phyloP scores from a whole-genome alignment of 2,888 invertebrate species.

The Parnassius orleans region DNA sequence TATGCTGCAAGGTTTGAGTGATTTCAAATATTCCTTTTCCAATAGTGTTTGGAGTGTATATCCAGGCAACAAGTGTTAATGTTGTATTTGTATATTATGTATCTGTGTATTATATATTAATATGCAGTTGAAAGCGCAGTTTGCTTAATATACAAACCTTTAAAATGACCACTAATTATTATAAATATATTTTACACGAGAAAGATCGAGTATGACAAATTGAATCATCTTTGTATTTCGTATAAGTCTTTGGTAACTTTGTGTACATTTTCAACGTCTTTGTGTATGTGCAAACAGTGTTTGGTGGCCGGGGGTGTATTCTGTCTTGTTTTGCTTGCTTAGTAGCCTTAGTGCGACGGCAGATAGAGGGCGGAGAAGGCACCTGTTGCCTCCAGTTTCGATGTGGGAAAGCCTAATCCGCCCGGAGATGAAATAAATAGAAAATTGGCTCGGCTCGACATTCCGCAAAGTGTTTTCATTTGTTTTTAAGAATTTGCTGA shows the following conservation, averaged over 20 bases:
- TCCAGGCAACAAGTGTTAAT: too few species aligned
- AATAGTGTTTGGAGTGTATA: too few species aligned
- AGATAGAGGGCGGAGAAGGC: constrained; percentile 36
- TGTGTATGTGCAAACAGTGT: constrained; percentile 57
- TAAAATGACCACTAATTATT: too few species aligned
- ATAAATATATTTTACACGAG: background rate
- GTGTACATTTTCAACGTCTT: constrained; percentile 53
- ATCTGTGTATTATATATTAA: too few species aligned
- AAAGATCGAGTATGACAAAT: background rate
- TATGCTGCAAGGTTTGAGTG: too few species aligned
- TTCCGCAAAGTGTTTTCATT: constrained; percentile 42
- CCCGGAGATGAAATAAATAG: constrained; percentile 71
- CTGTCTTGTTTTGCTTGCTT: constrained; percentile 63
- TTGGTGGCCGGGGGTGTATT: constrained; percentile 49
- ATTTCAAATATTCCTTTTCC: too few species aligned
- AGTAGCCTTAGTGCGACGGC: constrained; percentile 36
- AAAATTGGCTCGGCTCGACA: constrained; percentile 51
- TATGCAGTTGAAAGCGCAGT: too few species aligned
- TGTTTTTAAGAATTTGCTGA: constrained; percentile 38
- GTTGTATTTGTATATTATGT: too few species aligned
- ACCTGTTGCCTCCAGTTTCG: constrained; percentile 70
- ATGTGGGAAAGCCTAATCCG: constrained; percentile 65
- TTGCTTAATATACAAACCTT: too few species aligned
- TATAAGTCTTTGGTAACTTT: constrained; percentile 25
- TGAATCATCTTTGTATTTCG: constrained; percentile 6